Evolutionary conservation across 2,797 vertebrate genomes (phyloP).

Genomic region (Mastacembelus armatus): DNA sequence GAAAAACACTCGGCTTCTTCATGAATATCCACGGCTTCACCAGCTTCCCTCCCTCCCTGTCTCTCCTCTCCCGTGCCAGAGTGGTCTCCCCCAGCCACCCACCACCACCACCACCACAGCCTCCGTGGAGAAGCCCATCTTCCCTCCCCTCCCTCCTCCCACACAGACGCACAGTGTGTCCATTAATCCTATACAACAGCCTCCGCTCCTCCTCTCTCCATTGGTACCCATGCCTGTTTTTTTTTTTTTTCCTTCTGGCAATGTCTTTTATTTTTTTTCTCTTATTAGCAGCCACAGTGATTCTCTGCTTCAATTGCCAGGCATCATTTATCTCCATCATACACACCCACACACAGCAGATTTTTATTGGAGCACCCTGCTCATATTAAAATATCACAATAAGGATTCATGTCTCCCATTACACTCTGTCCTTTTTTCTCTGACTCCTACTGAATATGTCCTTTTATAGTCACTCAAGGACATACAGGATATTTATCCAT

Average conservation of each 20-base stretch:
- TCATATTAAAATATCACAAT: slow-evolving; percentile 19
- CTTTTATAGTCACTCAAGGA: slow-evolving; percentile 51
- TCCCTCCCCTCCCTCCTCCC: slow-evolving; percentile 42
- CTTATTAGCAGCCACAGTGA: slow-evolving; percentile 42
- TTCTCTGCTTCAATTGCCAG: slow-evolving; percentile 41
- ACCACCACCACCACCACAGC: slow-evolving; percentile 45
- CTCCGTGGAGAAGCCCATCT: slow-evolving; percentile 73
- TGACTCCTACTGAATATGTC: slow-evolving; percentile 22
- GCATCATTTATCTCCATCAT: slow-evolving; percentile 33
- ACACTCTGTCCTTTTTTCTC: not conserved
- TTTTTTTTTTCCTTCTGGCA: slow-evolving; percentile 2
- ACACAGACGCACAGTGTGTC: slow-evolving; percentile 55
- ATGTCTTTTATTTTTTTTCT: slow-evolving; percentile 3
- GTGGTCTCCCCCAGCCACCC: slow-evolving; percentile 73
- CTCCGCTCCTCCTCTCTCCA: slow-evolving; percentile 56
- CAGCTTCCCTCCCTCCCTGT: slow-evolving; percentile 55
- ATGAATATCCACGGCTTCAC: slow-evolving; percentile 70
- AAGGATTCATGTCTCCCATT: slow-evolving; percentile 15
- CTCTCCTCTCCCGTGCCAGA: slow-evolving; percentile 63
- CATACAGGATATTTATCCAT: slow-evolving; percentile 5
- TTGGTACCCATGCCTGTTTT: slow-evolving; percentile 34
- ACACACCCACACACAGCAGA: slow-evolving; percentile 18
- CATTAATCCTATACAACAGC: slow-evolving; percentile 67
- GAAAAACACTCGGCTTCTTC: slow-evolving; percentile 64
- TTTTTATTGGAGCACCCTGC: slow-evolving; percentile 24